Evolutionary conservation across 2,113 vertebrate genomes (phyloP), one percentile per base, ranked within the genome.

Genomic region (Toxostoma redivivum): DNA sequence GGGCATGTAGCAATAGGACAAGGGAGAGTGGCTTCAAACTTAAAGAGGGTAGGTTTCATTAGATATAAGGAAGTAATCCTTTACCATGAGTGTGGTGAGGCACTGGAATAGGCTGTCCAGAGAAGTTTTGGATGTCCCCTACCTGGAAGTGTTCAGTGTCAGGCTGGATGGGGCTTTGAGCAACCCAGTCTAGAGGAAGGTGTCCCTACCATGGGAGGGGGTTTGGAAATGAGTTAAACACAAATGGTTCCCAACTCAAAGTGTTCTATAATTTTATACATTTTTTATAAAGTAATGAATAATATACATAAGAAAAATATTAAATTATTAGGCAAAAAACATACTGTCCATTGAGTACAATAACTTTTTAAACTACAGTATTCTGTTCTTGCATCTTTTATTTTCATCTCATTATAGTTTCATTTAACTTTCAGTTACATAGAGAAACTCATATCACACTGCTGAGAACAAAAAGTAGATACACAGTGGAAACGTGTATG

Each of bases 1-100:
- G 5, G 20, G 27, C 28, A 25, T 15, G 30, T 8, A 53, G 17
- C 0, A 1, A 47, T 3, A 66, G 11, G 23, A 48, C 22, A 69
- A 56, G 27, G 13, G 4, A 10, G 5, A 30, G 22, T 25, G 54
- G 31, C 8, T 56, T 61, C 50, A 62, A 19, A 44, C 7, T 17
- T 35, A 81, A 15, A 61, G 15, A 61, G 6, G 9, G 5, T 15
- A 35, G 22, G 7, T 30, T 54, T 67, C 27, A 28, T 42, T 24
- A 48, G 11, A 18, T 31, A 40, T 11, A 30, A 74, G 16, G 40
- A 74, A 67, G 8, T 18, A 42, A 37, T 30, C 10, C 14, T 33
- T 69, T 19, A 38, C 16, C 7, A 25, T 30, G 37, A 31, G 16
- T 10, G 16, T 15, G 3, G 14, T 15, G 19, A 50, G 42, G 11